Evolutionary conservation across 2,113 vertebrate species (phyloP).

Genomic region (Thunnus maccoyii): DNA sequence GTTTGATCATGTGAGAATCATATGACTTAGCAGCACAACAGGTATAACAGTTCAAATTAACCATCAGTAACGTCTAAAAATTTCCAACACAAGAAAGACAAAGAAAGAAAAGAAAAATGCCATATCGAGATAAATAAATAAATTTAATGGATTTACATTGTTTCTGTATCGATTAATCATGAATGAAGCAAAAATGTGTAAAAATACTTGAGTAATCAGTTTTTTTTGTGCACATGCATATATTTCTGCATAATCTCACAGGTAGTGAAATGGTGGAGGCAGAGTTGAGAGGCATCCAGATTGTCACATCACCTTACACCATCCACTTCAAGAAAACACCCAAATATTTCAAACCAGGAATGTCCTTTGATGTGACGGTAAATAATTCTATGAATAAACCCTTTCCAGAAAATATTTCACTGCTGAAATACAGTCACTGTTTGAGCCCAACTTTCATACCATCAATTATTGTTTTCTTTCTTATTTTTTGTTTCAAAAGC

Average conservation of each 20-base stretch:
- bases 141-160: too few species aligned
- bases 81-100: not conserved
- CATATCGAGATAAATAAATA: not conserved
- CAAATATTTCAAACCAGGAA: conserved; percentile 91
- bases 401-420: not conserved
- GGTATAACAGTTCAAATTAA: not conserved
- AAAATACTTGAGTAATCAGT: not conserved
- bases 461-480: too few species aligned
- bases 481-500: too few species aligned
- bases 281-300: conserved; percentile 82
- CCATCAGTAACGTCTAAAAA: not conserved
- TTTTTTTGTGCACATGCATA: too few species aligned
- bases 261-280: conserved; percentile 94
- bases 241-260: conserved; percentile 58
- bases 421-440: not conserved
- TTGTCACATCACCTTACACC: conserved; percentile 90
- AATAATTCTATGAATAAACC: conserved; percentile 18
- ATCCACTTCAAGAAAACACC: conserved; percentile 90
- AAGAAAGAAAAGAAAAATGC: not conserved
- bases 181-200: not conserved
- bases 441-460: too few species aligned
- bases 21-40: not conserved
- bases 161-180: not conserved
- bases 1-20: not conserved
- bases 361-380: conserved; percentile 91